Conservation (phyloP, 2,113 vertebrate genomes). For the Phyllostomus discolor region DNA sequence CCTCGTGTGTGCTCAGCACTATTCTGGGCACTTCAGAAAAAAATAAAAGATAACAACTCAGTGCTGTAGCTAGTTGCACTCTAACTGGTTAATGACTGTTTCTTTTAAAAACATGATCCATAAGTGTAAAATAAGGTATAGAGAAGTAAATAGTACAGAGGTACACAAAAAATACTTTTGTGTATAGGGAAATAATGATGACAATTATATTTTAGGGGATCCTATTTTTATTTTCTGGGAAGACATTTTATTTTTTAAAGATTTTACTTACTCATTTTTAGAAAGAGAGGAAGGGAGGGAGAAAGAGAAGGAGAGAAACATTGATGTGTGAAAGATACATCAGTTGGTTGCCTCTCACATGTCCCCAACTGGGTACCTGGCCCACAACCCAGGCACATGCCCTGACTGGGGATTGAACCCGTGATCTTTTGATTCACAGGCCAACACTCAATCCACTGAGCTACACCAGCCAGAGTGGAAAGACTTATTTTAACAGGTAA, state of each 20-base stretch:
- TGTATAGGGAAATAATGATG: background rate
- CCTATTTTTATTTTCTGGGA: background rate
- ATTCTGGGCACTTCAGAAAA: background rate
- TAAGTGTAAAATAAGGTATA: background rate
- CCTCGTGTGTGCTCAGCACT: background rate
- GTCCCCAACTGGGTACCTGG: too few relatives aligned
- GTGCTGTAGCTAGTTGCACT: background rate
- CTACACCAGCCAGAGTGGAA: too few relatives aligned
- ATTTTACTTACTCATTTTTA: too few relatives aligned
- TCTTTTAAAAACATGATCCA: background rate
- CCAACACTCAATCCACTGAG: too few relatives aligned
- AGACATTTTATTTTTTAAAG: background rate
- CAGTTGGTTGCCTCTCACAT: too few relatives aligned
- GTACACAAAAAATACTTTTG: background rate
- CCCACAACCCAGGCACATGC: too few relatives aligned
- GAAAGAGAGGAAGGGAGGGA: too few relatives aligned
- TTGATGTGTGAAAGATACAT: too few relatives aligned
- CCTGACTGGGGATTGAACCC: too few relatives aligned
- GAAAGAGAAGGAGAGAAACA: too few relatives aligned
- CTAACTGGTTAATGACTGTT: background rate
- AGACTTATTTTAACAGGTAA: constrained; percentile 3
- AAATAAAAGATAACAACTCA: background rate
- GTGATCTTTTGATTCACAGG: too few relatives aligned
- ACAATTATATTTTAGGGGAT: background rate
- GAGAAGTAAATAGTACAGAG: background rate